These are phyloP conservation scores for Rhagologus leucostigma DNA, from an alignment of 2,113 vertebrate species.

Conservation along the genomic window DNA sequence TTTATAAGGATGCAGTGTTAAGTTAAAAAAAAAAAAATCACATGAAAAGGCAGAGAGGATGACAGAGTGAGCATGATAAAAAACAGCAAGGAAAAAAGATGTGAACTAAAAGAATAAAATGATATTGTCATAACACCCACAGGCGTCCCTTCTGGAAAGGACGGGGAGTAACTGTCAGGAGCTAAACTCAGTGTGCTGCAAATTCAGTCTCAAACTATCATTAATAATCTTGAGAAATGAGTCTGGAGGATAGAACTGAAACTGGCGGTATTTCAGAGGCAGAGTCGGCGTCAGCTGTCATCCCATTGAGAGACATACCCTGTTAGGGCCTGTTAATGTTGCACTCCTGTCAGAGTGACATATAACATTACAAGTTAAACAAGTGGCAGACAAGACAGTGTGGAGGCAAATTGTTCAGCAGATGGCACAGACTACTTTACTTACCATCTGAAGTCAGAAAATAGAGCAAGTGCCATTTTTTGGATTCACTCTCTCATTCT, in stretches of 20 bases:
- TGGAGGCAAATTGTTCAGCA: constrained; percentile 42
- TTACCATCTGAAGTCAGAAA: constrained; percentile 20
- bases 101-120: background rate
- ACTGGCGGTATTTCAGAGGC: constrained; percentile 39
- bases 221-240: constrained; percentile 58
- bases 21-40: background rate
- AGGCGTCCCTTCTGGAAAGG: constrained; percentile 35
- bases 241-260: constrained; percentile 11
- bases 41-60: background rate
- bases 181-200: constrained; percentile 9
- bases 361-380: constrained; percentile 27
- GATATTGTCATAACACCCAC: constrained; percentile 25
- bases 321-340: constrained; percentile 41
- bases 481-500: background rate
- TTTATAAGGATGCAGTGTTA: background rate
- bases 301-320: background rate
- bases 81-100: background rate
- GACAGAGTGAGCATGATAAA: background rate
- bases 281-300: constrained; percentile 8
- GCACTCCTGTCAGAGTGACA: constrained; percentile 49
- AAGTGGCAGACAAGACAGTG: constrained; percentile 1
- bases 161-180: background rate
- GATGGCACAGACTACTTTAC: constrained; percentile 44
- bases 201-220: constrained; percentile 30
- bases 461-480: background rate